Percentiles rank a stretch among this genome's conserved stretches.
Conservation (phyloP, 2,113 vertebrate species). For the Solenodon paradoxus region DNA sequence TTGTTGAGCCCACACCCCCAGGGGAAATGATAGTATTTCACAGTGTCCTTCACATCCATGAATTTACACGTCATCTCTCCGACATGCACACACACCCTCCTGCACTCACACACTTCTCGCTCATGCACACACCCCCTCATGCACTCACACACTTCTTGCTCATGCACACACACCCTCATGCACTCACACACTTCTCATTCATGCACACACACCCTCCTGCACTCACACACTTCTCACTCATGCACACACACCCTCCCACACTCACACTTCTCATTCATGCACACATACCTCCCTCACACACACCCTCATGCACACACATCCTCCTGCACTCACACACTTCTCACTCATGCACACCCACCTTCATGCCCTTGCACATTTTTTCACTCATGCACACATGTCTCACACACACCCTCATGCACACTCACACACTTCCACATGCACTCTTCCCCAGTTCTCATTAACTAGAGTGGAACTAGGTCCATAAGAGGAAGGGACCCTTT, state of each 20-base stretch:
- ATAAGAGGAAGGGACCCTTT: background rate
- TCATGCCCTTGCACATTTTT: background rate
- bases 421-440: background rate
- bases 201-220: background rate
- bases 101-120: background rate
- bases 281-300: background rate
- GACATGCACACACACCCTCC: background rate
- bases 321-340: too few species aligned
- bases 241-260: too few species aligned
- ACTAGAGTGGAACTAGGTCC: background rate
- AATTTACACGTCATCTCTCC: background rate
- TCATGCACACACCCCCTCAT: background rate
- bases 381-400: background rate
- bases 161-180: background rate
- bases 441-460: background rate
- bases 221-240: background rate
- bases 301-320: accelerated
- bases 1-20: too few species aligned
- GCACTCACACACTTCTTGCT: background rate
- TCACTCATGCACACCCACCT: background rate
- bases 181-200: background rate
- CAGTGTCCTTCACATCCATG: background rate
- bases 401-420: background rate
- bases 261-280: background rate
- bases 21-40: background rate